Evolutionary conservation across 2,113 vertebrate species (phyloP), one percentile per base, ranked within the genome.

Genomic region (Forbesichthys agassizii): DNA sequence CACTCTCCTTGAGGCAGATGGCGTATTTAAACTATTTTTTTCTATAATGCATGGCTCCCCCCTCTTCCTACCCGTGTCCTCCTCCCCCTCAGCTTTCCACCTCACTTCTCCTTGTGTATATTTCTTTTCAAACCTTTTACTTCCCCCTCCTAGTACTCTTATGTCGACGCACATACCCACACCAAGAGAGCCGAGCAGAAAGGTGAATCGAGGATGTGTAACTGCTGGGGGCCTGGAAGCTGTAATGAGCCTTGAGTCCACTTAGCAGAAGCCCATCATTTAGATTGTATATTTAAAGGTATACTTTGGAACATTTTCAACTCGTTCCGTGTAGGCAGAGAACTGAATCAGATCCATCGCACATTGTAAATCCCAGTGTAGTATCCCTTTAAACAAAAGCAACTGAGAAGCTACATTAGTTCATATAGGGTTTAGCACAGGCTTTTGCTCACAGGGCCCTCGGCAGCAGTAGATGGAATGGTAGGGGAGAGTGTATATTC

Each of bases 1-100:
- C 91, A 81, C 84, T 85, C 63, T 89, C 92, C 92, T 93, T 88
- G 68, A 88, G 92, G 92, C 95, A 95, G 93, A 95, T 93, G 92
- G 92, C 92, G 92, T 83, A 89, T 87, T 92, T 73, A 76, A 94
- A 94, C 89, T 86, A 27, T 27, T 42, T 87, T 85, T 92, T 90
- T 88, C 80, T 79, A 86, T 93, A 90, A 93, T 93, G 95, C 95
- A 97, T 95, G 95, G 82, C 66, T 62, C 86, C 88, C 68, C 68
- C n/a, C 1, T 58, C 70, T 70, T 73, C 53, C 33, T 47, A 18
- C 47, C 67, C 66, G 48, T 64, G 55, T 62, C 56, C 65, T 51
- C 54, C 27, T 53, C 61, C 73, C 55, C 67, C 68, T 27, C 66
- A 68, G 74, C 64, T 54, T 69, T 52, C 69, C 68, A 62, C 65